Conservation (phyloP, 2,888 invertebrate species). For the Zele albiditarsus region DNA sequence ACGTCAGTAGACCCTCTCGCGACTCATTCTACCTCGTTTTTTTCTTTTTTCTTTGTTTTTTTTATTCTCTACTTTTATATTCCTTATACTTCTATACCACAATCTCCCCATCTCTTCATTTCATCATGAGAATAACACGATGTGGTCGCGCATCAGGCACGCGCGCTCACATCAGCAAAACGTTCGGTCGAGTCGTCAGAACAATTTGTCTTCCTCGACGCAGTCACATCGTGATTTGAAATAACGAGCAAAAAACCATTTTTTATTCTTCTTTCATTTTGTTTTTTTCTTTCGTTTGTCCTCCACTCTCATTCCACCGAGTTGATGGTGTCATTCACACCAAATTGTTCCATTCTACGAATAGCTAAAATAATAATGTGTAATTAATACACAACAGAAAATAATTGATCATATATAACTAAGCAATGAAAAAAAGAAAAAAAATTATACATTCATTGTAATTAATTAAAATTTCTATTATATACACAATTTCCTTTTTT, state of each 20-base stretch:
- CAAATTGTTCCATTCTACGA: background rate
- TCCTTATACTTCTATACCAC: background rate
- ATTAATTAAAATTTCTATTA: background rate
- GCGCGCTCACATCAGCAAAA: slow-evolving; percentile 28
- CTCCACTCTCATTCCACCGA: background rate
- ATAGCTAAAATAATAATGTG: background rate
- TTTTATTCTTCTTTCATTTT: slow-evolving; percentile 22
- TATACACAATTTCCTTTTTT: background rate
- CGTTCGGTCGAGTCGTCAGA: slow-evolving; percentile 47
- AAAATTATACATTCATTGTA: background rate
- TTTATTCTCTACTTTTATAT: background rate
- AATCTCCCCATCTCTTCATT: slow-evolving; percentile 25
- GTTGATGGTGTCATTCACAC: background rate
- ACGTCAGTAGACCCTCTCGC: slow-evolving; percentile 31
- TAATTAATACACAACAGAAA: background rate
- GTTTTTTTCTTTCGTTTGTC: background rate
- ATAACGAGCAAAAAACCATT: slow-evolving; percentile 31
- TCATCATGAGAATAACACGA: no score
- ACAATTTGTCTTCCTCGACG: slow-evolving; percentile 52
- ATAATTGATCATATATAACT: background rate
- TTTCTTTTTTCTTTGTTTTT: background rate
- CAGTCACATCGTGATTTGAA: slow-evolving; percentile 37
- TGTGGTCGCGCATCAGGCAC: slow-evolving; percentile 14
- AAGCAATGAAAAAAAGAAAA: background rate
- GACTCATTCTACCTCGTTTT: background rate